Percentiles rank a stretch among this genome's conserved stretches.
Evolutionary conservation across 2,797 vertebrate species (phyloP).

Genomic region (Naso thynnoides): DNA sequence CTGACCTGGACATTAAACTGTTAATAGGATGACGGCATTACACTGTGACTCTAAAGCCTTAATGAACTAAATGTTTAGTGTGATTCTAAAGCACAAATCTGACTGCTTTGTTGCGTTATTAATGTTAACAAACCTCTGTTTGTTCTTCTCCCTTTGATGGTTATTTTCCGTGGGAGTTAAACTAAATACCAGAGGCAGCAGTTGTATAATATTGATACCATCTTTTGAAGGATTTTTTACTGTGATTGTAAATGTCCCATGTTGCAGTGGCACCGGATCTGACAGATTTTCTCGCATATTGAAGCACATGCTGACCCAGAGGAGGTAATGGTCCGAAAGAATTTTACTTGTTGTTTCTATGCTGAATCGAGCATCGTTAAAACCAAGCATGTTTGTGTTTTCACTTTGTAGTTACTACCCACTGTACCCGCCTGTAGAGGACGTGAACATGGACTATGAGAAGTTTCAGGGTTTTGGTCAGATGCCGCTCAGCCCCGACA

Average conservation of each 20-base stretch:
- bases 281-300: constrained; percentile 93
- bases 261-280: constrained; percentile 85
- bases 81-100: too few species aligned
- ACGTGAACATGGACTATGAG: constrained; percentile 91
- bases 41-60: too few species aligned
- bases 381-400: neutral
- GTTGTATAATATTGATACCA: neutral
- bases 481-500: constrained; percentile 88
- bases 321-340: constrained; percentile 83
- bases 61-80: too few species aligned
- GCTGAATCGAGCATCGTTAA: neutral
- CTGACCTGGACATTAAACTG: too few species aligned
- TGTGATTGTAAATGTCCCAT: constrained; percentile 4
- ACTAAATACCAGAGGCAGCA: neutral
- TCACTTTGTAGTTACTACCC: constrained; percentile 89
- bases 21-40: too few species aligned
- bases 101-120: too few species aligned
- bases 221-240: neutral
- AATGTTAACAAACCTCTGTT: neutral
- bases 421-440: constrained; percentile 91
- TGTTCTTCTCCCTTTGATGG: neutral
- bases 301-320: constrained; percentile 92
- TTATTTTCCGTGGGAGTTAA: neutral
- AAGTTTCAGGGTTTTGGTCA: constrained; percentile 80
- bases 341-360: neutral